Conservation (phyloP, 2,888 invertebrate genomes). For the Calliopum simillimum region DNA sequence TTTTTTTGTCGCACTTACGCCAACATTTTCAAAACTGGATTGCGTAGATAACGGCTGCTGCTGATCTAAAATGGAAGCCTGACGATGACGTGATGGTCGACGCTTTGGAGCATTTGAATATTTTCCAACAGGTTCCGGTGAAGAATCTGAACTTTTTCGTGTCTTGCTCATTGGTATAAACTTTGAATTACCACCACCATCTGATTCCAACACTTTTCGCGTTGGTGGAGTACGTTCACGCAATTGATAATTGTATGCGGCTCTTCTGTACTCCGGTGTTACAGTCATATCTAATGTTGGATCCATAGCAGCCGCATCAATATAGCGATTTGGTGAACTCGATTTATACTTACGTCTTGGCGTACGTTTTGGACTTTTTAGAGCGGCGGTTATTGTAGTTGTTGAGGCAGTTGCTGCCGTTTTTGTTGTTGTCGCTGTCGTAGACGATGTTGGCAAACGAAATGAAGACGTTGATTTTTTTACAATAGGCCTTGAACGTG, state of each 20-base stretch:
- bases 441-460: slow-evolving; percentile 58
- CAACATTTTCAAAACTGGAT: slow-evolving; percentile 57
- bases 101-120: slow-evolving; percentile 42
- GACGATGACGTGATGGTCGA: slow-evolving; percentile 52
- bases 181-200: slow-evolving; percentile 33
- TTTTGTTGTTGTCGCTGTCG: slow-evolving; percentile 38
- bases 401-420: slow-evolving; percentile 34
- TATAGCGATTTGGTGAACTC: slow-evolving; percentile 45
- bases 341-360: slow-evolving; percentile 47
- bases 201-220: slow-evolving; percentile 42
- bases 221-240: slow-evolving; percentile 57
- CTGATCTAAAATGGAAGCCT: slow-evolving; percentile 47
- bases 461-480: slow-evolving; percentile 63
- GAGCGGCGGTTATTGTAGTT: slow-evolving; percentile 28
- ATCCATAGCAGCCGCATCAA: slow-evolving; percentile 35
- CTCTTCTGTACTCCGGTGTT: slow-evolving; percentile 65
- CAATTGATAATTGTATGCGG: slow-evolving; percentile 63
- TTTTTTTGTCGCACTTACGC: slow-evolving; percentile 49
- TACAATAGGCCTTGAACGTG: slow-evolving; percentile 63
- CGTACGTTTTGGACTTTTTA: slow-evolving; percentile 39
- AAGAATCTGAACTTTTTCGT: slow-evolving; percentile 52
- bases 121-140: slow-evolving; percentile 44
- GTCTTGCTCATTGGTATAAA: slow-evolving; percentile 25
- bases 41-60: slow-evolving; percentile 45
- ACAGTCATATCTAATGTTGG: slow-evolving; percentile 54